Conservation (phyloP, 2,888 invertebrate species). For the Glaucopsyche alexis region DNA sequence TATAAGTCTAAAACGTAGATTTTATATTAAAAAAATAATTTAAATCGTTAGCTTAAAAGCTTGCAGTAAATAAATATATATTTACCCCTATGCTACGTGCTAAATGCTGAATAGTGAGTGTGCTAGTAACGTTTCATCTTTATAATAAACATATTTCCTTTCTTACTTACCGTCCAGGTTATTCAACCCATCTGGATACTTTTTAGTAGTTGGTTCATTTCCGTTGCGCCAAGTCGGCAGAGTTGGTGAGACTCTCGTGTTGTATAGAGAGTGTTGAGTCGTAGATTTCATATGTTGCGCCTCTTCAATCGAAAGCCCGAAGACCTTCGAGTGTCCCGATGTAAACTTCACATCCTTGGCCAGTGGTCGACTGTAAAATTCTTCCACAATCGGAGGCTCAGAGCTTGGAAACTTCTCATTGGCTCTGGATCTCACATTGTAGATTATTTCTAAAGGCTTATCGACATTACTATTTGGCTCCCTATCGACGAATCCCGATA, state of each 20-base stretch:
- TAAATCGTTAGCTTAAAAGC: too few species aligned
- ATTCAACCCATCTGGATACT: slow-evolving; percentile 57
- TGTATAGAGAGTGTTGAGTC: slow-evolving; percentile 71
- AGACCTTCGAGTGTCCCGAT: slow-evolving; percentile 82
- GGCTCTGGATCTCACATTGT: not conserved
- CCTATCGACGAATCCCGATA: slow-evolving; percentile 42
- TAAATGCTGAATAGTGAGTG: not conserved
- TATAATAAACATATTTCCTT: slow-evolving; percentile 14
- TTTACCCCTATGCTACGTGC: not conserved
- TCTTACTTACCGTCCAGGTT: slow-evolving; percentile 66
- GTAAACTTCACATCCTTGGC: slow-evolving; percentile 66
- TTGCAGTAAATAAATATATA: not conserved
- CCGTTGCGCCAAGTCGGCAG: slow-evolving; percentile 76
- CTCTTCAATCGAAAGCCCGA: slow-evolving; percentile 82
- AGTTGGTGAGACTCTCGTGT: slow-evolving; percentile 82
- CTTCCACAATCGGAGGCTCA: slow-evolving; percentile 39
- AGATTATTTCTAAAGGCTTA: not conserved
- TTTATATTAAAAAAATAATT: too few species aligned
- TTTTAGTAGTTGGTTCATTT: slow-evolving; percentile 67
- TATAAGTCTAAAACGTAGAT: too few species aligned
- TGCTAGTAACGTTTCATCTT: not conserved
- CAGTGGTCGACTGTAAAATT: slow-evolving; percentile 48
- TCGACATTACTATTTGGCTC: slow-evolving; percentile 46
- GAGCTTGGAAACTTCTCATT: not conserved
- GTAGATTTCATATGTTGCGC: slow-evolving; percentile 76